phyloP scores from a whole-genome alignment of 2,888 invertebrate species.

The Aporophyla lueneburgensis region DNA sequence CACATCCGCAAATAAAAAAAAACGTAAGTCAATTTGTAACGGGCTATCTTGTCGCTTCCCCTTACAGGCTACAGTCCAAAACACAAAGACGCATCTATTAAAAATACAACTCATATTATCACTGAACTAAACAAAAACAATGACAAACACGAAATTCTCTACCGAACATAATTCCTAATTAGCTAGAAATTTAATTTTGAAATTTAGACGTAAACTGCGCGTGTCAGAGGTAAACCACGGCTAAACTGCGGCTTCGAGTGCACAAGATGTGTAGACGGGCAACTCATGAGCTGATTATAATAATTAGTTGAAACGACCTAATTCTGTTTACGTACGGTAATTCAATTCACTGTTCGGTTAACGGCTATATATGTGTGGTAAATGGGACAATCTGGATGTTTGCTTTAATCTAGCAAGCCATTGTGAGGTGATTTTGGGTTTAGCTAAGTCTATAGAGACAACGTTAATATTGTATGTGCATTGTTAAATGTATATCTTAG shows the following conservation, averaged over 20 bases:
- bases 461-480: conserved; percentile 17
- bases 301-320: conserved; percentile 55
- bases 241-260: conserved; percentile 84
- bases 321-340: conserved; percentile 45
- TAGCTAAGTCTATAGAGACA: conserved; percentile 8
- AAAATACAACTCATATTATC: background rate
- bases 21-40: too few relatives aligned
- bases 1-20: too few relatives aligned
- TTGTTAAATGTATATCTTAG: background rate
- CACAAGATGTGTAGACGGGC: conserved; percentile 77
- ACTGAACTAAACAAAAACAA: conserved; percentile 29
- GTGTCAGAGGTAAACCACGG: conserved; percentile 79
- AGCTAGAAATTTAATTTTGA: conserved; percentile 52
- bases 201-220: conserved; percentile 66
- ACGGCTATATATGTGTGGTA: conserved; percentile 31
- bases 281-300: conserved; percentile 43
- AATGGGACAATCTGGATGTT: conserved; percentile 37
- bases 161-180: conserved; percentile 60
- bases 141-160: conserved; percentile 11
- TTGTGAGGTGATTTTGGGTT: conserved; percentile 18
- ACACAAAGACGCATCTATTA: background rate
- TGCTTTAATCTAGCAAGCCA: conserved; percentile 36
- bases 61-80: background rate
- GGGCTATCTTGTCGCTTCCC: too few relatives aligned
- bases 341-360: conserved; percentile 41